Percentiles rank a stretch among this genome's conserved stretches.
Evolutionary conservation across 1,140 invertebrate genomes (phyloP).

Genomic region (Theocolax elegans): DNA sequence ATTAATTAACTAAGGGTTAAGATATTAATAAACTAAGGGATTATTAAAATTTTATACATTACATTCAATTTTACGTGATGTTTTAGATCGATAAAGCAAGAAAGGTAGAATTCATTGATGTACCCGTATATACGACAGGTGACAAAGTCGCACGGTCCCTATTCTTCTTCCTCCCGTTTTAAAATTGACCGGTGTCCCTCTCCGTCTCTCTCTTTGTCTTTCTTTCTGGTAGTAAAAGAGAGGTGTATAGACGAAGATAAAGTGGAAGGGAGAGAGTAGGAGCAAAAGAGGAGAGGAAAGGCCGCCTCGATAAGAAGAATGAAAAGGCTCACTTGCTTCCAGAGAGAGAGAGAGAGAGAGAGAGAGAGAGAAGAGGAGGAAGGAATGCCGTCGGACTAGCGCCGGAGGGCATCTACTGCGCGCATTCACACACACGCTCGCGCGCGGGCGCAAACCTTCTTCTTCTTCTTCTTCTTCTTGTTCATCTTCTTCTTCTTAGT

Average conservation of each 20-base stretch:
- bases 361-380: constrained; percentile 55
- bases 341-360: constrained; percentile 50
- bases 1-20: no score
- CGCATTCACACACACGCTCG: background rate
- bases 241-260: no score
- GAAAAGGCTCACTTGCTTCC: constrained; percentile 31
- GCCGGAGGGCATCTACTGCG: constrained; percentile 56
- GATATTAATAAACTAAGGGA: no score
- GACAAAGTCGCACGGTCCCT: no score
- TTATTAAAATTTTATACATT: no score
- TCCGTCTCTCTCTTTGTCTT: background rate
- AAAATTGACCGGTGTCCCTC: constrained; percentile 49
- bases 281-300: constrained; percentile 35
- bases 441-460: background rate
- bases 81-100: no score
- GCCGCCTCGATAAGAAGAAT: constrained; percentile 42
- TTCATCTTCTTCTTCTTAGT: no score
- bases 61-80: no score
- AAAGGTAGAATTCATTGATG: no score
- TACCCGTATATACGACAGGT: no score
- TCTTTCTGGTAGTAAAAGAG: background rate
- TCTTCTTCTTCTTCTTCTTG: constrained; percentile 39
- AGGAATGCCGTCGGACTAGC: constrained; percentile 69
- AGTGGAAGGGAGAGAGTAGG: constrained; percentile 23
- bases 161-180: constrained; percentile 41